phyloP scores from a whole-genome alignment of 2,113 vertebrate genomes.

The Hyaena hyaena region DNA sequence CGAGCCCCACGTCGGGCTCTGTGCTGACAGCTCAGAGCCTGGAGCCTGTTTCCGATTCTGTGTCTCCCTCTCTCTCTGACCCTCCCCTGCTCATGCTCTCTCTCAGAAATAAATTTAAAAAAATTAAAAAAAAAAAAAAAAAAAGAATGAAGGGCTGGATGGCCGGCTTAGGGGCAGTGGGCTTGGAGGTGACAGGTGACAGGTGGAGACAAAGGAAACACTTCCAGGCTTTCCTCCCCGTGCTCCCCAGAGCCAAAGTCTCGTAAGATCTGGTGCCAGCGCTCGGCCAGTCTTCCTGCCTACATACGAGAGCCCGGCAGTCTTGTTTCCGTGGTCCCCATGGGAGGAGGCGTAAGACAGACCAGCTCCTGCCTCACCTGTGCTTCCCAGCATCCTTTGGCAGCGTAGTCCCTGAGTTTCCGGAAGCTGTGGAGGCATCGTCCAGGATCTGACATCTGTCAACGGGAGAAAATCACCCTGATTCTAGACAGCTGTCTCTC shows the following conservation, averaged over 20 bases:
- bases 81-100: no score
- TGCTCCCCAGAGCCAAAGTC: not conserved
- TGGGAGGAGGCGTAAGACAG: not conserved
- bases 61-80: no score
- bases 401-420: constrained; percentile 95
- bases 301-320: not conserved
- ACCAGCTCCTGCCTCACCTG: constrained; percentile 87
- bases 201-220: not conserved
- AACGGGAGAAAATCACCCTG: not conserved
- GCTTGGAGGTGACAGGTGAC: not conserved
- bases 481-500: not conserved
- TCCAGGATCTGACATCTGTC: constrained; percentile 93
- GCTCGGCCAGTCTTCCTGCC: not conserved
- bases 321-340: no score
- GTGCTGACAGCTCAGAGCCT: no score
- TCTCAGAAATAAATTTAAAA: no score
- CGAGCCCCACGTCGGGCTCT: no score
- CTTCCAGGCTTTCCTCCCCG: not conserved
- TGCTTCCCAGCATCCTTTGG: constrained; percentile 97
- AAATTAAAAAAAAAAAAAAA: no score
- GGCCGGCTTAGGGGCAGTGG: not conserved
- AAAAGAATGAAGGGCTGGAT: not conserved
- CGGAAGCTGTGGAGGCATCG: constrained; percentile 95
- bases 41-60: no score
- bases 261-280: not conserved